Evolutionary conservation across 2,888 invertebrate genomes (phyloP), one percentile per base, ranked within the genome.

Genomic region (Mycogona germanica): DNA sequence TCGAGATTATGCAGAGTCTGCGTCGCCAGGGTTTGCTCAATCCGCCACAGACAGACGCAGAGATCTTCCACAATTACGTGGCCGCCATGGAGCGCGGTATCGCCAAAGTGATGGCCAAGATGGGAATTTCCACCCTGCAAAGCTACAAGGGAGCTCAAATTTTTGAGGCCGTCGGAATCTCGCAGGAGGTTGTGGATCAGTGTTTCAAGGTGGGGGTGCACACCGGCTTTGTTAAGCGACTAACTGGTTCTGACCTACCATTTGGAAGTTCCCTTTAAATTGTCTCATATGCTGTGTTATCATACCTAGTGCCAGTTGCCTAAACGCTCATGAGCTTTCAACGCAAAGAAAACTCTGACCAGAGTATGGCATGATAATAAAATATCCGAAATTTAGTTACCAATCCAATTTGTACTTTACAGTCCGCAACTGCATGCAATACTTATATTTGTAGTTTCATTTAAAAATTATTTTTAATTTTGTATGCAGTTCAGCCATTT

Each of bases 101-200:
- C 61, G 80, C 84, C 48, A 92, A 92, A 71, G 89, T 81, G 32
- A 98, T 98, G 97, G 97, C 98, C 4, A 98, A 98, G 71, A 98
- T 98, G 98, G 98, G 98, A 55, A 98, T 98, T 66, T 95, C 93
- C 55, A 98, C 97, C 0, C 74, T 98, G 38, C 97, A 97, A 69
- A 96, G 95, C 0, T 98, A 98, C 73, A 97, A 96, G 74, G 89
- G 95, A 59, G 98, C 98, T 0, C 98, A 98, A 74, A 98, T 98
- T 64, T 98, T 98, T 67, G 98, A 98, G 72, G 96, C 96, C 1
- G 95, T 98, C 9, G 98, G 98, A 0, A 71, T 98, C 45, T 83
- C 86, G 37, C 79, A 84, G 56, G 95, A 97, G 64, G 87, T 98
- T 0, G 79, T 98, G 57, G 86, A 93, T 55, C 87, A 87, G 65